phyloP scores from a whole-genome alignment of 2,888 invertebrate genomes.

The Thalpophila matura region DNA sequence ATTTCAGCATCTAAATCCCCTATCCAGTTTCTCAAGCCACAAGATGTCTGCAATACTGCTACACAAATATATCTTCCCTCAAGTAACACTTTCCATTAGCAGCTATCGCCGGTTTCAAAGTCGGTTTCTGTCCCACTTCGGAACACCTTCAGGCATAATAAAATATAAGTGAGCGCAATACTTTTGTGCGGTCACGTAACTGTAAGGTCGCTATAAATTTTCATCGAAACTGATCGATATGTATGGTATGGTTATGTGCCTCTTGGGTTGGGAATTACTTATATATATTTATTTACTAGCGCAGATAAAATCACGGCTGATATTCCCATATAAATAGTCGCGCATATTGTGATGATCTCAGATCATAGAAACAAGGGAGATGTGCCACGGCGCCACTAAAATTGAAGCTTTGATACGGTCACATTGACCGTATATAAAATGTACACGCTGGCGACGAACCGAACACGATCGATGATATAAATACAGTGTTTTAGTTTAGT shows the following conservation, averaged over 20 bases:
- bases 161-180: slow-evolving; percentile 48
- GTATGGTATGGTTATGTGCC: too few species aligned
- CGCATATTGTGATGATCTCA: too few species aligned
- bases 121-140: slow-evolving; percentile 31
- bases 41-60: slow-evolving; percentile 27
- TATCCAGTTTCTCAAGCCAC: slow-evolving; percentile 17
- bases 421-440: too few species aligned
- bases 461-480: too few species aligned
- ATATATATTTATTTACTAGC: background rate
- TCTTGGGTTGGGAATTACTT: slow-evolving; percentile 29
- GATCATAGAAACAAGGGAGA: too few species aligned
- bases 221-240: slow-evolving; percentile 42
- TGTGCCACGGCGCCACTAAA: too few species aligned
- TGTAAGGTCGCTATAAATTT: slow-evolving; percentile 39
- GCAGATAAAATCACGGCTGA: too few species aligned
- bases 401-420: too few species aligned
- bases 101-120: slow-evolving; percentile 34
- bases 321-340: too few species aligned
- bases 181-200: slow-evolving; percentile 52
- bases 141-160: slow-evolving; percentile 44
- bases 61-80: slow-evolving; percentile 15
- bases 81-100: slow-evolving; percentile 35
- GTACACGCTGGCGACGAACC: too few species aligned
- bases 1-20: background rate
- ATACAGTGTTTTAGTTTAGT: too few species aligned